These are phyloP conservation scores for Amphipoea lucens DNA, from an alignment of 2,888 invertebrate species.

Conservation along the genomic window DNA sequence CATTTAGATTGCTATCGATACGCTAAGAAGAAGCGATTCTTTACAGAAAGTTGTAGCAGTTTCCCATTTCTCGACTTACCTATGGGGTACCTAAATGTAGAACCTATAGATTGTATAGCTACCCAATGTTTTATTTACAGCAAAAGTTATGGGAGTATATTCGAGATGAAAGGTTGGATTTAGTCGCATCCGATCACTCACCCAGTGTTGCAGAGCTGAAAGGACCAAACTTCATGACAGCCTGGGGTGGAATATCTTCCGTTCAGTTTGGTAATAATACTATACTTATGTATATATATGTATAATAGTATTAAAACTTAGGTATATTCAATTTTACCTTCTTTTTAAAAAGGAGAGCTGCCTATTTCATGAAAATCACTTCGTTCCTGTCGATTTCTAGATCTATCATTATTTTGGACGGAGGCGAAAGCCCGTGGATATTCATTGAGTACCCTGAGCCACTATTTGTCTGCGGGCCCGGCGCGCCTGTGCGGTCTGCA, in stretches of 20 bases:
- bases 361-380: neutral
- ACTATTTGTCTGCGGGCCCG: slow-evolving; percentile 90
- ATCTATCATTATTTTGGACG: slow-evolving; percentile 92
- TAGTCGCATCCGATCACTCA: slow-evolving; percentile 92
- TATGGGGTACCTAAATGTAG: no score
- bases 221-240: slow-evolving; percentile 90
- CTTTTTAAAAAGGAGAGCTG: neutral
- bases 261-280: slow-evolving; percentile 90
- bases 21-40: no score
- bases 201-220: slow-evolving; percentile 91
- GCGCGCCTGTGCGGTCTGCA: slow-evolving; percentile 91
- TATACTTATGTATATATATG: no score
- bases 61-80: neutral
- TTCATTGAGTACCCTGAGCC: slow-evolving; percentile 86
- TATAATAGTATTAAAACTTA: neutral
- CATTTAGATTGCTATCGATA: no score
- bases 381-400: slow-evolving; percentile 70
- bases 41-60: neutral
- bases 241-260: slow-evolving; percentile 93
- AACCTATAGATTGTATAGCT: neutral
- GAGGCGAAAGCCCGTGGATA: slow-evolving; percentile 88
- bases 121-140: slow-evolving; percentile 71
- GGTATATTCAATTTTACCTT: neutral
- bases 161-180: slow-evolving; percentile 86
- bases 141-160: slow-evolving; percentile 91